These are phyloP conservation scores for Vulpes ferrilata DNA, from an alignment of 2,113 vertebrate genomes.

Conservation along the genomic window DNA sequence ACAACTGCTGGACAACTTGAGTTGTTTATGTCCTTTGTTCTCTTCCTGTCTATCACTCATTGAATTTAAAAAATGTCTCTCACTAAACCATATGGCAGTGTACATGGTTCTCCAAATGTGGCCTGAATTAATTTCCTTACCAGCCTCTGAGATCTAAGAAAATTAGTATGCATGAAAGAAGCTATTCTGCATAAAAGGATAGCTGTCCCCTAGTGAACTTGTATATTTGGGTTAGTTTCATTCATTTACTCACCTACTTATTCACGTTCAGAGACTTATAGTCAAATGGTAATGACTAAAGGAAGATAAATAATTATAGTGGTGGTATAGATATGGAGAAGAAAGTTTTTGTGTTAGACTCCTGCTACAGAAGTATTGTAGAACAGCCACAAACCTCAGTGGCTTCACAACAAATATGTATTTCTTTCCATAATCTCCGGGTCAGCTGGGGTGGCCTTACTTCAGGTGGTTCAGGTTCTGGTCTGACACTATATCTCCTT, in stretches of 20 bases:
- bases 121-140: neutral
- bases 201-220: neutral
- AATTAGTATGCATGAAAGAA: constrained; percentile 1
- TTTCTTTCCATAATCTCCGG: neutral
- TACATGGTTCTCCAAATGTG: neutral
- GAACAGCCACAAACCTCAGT: neutral
- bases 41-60: neutral
- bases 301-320: neutral
- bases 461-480: neutral
- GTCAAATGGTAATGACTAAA: neutral
- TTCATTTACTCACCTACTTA: neutral
- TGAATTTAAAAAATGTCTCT: constrained; percentile 16
- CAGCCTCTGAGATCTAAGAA: neutral
- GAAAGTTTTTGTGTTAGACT: neutral
- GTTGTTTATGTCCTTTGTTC: constrained; percentile 28
- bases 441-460: neutral
- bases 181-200: neutral
- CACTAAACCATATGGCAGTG: neutral
- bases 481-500: neutral
- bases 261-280: constrained; percentile 17
- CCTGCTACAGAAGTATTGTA: neutral
- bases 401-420: neutral
- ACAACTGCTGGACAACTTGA: neutral
- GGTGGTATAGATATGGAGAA: neutral
- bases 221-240: neutral